Conservation (phyloP, 2,888 invertebrate species). For the Acronicta aceris region DNA sequence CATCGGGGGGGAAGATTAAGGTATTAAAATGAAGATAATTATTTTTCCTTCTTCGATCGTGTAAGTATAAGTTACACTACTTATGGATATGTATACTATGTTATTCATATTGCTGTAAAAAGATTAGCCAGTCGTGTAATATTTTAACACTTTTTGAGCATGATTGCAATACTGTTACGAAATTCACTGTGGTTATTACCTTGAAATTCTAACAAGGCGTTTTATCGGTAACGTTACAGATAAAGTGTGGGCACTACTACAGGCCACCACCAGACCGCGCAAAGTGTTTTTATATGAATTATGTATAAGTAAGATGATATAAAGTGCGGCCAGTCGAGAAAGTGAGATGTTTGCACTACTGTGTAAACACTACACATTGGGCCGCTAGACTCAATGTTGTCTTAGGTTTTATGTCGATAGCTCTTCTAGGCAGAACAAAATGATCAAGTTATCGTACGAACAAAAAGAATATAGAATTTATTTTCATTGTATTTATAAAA, state of each 20-base stretch:
- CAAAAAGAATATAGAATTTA: too few species aligned
- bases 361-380: constrained; percentile 12
- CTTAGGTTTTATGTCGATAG: constrained; percentile 25
- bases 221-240: constrained; percentile 33
- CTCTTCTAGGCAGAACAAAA: constrained; percentile 3
- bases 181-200: neutral
- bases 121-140: too few species aligned
- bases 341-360: neutral
- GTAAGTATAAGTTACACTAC: too few species aligned
- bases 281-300: constrained; percentile 45
- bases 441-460: constrained; percentile 1
- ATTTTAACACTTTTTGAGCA: too few species aligned
- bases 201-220: constrained; percentile 12
- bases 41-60: too few species aligned
- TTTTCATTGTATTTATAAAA: neutral
- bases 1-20: too few species aligned
- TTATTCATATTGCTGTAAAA: too few species aligned
- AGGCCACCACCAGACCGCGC: neutral
- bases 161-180: too few species aligned
- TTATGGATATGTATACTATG: too few species aligned
- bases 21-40: too few species aligned
- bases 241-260: constrained; percentile 24
- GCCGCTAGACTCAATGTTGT: constrained; percentile 10
- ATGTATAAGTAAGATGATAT: constrained; percentile 36
- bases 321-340: constrained; percentile 1